These are phyloP conservation scores for Tipula helvola DNA, from an alignment of 2,888 invertebrate genomes.

Conservation along the genomic window DNA sequence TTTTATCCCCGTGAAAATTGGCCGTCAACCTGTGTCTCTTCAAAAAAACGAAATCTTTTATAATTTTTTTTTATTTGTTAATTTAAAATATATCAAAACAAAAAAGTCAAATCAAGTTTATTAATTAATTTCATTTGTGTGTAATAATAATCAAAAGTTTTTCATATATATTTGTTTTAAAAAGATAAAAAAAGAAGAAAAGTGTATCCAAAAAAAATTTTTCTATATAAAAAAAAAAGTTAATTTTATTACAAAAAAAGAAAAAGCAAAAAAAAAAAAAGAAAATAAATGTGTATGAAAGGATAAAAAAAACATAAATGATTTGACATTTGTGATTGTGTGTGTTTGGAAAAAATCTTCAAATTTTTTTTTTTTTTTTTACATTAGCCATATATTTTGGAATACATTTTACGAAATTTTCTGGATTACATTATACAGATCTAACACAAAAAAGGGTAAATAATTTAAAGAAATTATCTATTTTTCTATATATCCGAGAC, in stretches of 20 bases:
- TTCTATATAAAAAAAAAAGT: not conserved
- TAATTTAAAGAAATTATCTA: not conserved
- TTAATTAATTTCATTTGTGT: not conserved
- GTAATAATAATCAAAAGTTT: not conserved
- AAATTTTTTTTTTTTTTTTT: not conserved
- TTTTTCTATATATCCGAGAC: not conserved
- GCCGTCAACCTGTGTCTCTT: constrained; percentile 8
- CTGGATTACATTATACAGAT: not conserved
- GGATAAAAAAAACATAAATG: constrained; percentile 10
- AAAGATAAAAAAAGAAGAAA: not conserved
- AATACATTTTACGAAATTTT: not conserved
- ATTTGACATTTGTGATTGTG: constrained; percentile 10
- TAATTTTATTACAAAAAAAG: not conserved
- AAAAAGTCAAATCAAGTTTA: not conserved
- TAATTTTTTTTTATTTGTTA: not conserved
- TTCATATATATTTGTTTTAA: not conserved
- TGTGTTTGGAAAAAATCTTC: constrained; percentile 6
- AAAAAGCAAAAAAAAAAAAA: not conserved
- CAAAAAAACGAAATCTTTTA: not conserved
- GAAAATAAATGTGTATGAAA: constrained; percentile 7
- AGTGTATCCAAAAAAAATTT: not conserved
- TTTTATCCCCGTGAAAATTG: constrained; percentile 10
- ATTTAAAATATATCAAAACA: not conserved
- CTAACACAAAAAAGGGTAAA: not conserved
- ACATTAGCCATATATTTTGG: no score